Conservation (phyloP, 2,888 invertebrate species). For the Tanytarsus gracilentus region DNA sequence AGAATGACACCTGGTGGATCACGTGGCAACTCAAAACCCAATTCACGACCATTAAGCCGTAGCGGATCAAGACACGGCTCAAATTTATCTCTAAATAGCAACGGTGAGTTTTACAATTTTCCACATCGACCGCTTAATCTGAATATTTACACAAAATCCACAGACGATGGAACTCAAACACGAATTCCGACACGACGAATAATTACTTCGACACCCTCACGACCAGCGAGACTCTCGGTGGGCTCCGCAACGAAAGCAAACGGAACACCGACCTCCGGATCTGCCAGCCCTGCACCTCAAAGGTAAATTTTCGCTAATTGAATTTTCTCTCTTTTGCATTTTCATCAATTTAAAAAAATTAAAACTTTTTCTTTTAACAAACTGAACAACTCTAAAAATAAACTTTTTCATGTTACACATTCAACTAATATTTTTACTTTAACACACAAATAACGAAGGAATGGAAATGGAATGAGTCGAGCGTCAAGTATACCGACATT, state of each 20-base stretch:
- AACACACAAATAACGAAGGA: no score
- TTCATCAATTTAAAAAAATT: conserved; percentile 18
- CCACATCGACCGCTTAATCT: no score
- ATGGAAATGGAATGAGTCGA: conserved; percentile 67
- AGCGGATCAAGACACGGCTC: conserved; percentile 87
- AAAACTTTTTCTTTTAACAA: conserved; percentile 17
- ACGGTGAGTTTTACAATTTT: conserved; percentile 49
- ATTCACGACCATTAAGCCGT: conserved; percentile 75
- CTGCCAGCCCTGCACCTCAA: conserved; percentile 65
- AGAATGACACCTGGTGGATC: conserved; percentile 70
- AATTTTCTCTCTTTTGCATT: conserved; percentile 14
- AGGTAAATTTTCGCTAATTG: conserved; percentile 48
- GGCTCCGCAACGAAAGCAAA: conserved; percentile 52
- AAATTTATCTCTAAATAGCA: conserved; percentile 80
- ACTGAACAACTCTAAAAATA: conserved; percentile 15
- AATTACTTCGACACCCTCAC: conserved; percentile 49
- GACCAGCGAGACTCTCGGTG: conserved; percentile 49
- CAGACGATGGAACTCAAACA: conserved; percentile 71
- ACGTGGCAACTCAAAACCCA: conserved; percentile 63
- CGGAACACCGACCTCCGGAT: conserved; percentile 65
- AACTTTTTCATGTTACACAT: no score
- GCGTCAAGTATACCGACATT: conserved; percentile 85
- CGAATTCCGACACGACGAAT: conserved; percentile 70
- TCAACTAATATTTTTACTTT: no score
- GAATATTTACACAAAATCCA: no score